These are phyloP conservation scores for Vanessa cardui DNA, from an alignment of 2,888 invertebrate species.

Conservation along the genomic window DNA sequence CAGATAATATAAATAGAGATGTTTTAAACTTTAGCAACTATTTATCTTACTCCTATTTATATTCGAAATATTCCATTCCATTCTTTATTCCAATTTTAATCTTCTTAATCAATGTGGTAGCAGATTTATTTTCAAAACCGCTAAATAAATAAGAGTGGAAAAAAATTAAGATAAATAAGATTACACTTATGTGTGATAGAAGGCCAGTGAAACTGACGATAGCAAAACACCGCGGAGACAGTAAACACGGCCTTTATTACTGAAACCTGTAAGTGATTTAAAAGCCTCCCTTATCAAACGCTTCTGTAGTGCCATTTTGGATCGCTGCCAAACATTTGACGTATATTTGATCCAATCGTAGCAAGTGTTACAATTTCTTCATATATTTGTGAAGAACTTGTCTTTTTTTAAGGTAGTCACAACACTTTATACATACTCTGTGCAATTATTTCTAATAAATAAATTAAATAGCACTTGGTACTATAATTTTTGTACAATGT, in stretches of 20 bases:
- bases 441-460: no score
- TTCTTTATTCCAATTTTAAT: no score
- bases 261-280: conserved; percentile 67
- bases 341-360: conserved; percentile 15
- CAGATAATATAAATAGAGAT: no score
- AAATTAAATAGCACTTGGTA: no score
- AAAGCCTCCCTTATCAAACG: conserved; percentile 55
- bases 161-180: neutral
- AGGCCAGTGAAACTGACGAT: conserved; percentile 43
- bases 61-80: no score
- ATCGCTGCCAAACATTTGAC: conserved; percentile 16
- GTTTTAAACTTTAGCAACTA: no score
- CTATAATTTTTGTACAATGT: no score
- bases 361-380: conserved; percentile 4
- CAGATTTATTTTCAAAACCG: no score
- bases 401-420: no score
- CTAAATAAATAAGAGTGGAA: neutral
- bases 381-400: neutral
- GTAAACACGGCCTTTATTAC: conserved; percentile 61
- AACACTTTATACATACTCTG: no score
- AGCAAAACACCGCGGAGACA: conserved; percentile 50
- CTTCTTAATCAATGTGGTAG: no score
- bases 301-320: conserved; percentile 31
- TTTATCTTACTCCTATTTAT: no score
- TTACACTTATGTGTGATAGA: conserved; percentile 41